Percentiles rank a stretch among this genome's conserved stretches.
Conservation (phyloP, 2,797 vertebrate species). For the Siniperca scherzeri region DNA sequence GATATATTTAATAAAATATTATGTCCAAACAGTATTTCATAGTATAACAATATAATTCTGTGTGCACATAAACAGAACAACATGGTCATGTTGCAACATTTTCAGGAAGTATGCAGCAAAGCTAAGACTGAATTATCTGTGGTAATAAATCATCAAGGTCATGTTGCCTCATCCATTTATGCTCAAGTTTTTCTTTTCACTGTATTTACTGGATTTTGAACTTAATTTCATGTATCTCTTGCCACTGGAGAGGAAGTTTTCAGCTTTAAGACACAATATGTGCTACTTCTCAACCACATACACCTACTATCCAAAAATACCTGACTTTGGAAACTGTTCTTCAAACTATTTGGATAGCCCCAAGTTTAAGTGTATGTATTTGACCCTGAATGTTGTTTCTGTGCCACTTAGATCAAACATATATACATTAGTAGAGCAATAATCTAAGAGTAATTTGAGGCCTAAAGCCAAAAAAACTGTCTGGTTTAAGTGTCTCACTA, state of each 20-base stretch:
- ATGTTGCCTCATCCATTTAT: background rate
- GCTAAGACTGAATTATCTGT: background rate
- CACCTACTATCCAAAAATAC: background rate
- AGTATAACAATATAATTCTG: background rate
- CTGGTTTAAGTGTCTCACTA: constrained; percentile 61
- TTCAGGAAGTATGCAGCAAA: background rate
- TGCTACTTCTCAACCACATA: background rate
- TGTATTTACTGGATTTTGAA: background rate
- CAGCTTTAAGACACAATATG: background rate
- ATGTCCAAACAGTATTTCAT: constrained; percentile 1
- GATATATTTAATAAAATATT: background rate
- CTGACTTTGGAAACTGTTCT: constrained; percentile 29
- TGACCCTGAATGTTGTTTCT: constrained; percentile 58
- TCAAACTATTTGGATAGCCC: constrained; percentile 30
- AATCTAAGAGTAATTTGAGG: constrained; percentile 67
- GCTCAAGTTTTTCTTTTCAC: background rate
- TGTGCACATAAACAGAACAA: constrained; percentile 1
- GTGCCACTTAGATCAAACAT: constrained; percentile 49
- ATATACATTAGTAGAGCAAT: constrained; percentile 51
- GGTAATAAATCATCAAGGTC: constrained; percentile 9
- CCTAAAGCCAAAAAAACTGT: constrained; percentile 61
- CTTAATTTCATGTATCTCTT: background rate
- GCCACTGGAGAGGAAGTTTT: background rate
- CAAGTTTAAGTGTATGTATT: constrained; percentile 15
- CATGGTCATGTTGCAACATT: background rate